These are phyloP conservation scores for Typhlomys cinereus DNA, from an alignment of 2,113 vertebrate genomes.

Conservation along the genomic window DNA sequence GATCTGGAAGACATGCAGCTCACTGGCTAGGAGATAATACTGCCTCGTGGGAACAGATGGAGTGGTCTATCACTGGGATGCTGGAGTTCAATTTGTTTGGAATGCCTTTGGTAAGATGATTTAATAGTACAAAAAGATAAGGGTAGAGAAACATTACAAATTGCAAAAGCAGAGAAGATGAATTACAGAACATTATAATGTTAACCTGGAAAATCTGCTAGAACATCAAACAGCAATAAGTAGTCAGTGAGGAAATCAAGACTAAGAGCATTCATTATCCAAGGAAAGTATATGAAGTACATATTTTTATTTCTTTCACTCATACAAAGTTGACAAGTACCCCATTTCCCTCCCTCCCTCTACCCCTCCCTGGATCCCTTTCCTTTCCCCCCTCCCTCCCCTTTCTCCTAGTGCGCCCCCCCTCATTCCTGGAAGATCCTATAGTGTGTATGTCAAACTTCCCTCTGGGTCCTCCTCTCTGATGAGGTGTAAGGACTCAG, in stretches of 20 bases:
- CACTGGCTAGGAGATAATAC: slow-evolving; percentile 98
- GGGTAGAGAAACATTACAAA: not conserved
- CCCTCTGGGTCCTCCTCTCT: no score
- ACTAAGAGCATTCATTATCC: no score
- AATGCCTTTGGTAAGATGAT: slow-evolving; percentile 92
- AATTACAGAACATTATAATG: not conserved
- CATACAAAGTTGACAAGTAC: no score
- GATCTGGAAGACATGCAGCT: slow-evolving; percentile 90
- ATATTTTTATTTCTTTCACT: no score
- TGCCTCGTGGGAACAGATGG: slow-evolving; percentile 96
- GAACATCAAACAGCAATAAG: no score
- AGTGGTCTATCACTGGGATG: slow-evolving; percentile 95
- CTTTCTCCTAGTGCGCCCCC: no score
- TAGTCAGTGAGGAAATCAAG: not conserved
- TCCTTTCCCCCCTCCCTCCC: no score
- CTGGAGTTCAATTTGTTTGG: slow-evolving; percentile 96
- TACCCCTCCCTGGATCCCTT: no score
- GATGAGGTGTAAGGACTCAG: no score
- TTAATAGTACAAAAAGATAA: not conserved
- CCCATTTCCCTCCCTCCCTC: no score
- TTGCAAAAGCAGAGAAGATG: not conserved
- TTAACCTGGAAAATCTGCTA: not conserved
- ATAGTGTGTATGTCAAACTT: no score
- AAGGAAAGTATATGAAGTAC: not conserved
- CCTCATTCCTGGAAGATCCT: no score